A percentile compares a stretch with the other conserved stretches of the same genome.
These are phyloP conservation scores for Aradophagus sp. DNA, from an alignment of 1,140 invertebrate species.

Conservation along the genomic window DNA sequence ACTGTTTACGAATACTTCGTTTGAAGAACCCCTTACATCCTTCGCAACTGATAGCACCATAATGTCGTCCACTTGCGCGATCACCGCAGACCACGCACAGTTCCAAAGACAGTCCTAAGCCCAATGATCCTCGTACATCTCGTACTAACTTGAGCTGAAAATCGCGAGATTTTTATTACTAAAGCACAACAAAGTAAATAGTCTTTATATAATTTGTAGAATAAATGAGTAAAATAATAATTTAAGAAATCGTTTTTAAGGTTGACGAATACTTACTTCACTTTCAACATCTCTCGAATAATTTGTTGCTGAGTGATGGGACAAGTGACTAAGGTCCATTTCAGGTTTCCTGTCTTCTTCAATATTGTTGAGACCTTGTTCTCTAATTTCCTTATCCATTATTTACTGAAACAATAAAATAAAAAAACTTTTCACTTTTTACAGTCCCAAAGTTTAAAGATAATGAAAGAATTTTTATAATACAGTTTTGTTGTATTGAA, in stretches of 20 bases:
- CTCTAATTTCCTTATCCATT: slow-evolving; percentile 68
- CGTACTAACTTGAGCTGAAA: slow-evolving; percentile 70
- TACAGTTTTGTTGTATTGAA: background rate
- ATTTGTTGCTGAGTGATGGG: slow-evolving; percentile 63
- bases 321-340: slow-evolving; percentile 66
- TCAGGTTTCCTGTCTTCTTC: slow-evolving; percentile 64
- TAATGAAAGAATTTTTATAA: slow-evolving; percentile 3
- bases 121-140: slow-evolving; percentile 71
- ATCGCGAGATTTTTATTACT: slow-evolving; percentile 8
- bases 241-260: no score
- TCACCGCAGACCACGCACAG: slow-evolving; percentile 96
- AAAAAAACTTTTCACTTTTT: background rate
- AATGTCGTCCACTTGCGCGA: slow-evolving; percentile 93
- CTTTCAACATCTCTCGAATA: slow-evolving; percentile 61
- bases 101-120: slow-evolving; percentile 80
- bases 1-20: slow-evolving; percentile 92
- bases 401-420: slow-evolving; percentile 57
- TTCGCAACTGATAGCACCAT: slow-evolving; percentile 95
- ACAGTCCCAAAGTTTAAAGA: slow-evolving; percentile 5
- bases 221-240: no score
- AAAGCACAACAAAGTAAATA: no score
- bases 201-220: no score
- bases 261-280: slow-evolving; percentile 57
- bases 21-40: slow-evolving; percentile 96
- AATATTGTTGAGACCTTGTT: slow-evolving; percentile 64